A percentile compares a stretch with the other conserved stretches of the same genome.
Conservation (phyloP, 2,797 vertebrate genomes). For the Oceanodroma leucorhoa region DNA sequence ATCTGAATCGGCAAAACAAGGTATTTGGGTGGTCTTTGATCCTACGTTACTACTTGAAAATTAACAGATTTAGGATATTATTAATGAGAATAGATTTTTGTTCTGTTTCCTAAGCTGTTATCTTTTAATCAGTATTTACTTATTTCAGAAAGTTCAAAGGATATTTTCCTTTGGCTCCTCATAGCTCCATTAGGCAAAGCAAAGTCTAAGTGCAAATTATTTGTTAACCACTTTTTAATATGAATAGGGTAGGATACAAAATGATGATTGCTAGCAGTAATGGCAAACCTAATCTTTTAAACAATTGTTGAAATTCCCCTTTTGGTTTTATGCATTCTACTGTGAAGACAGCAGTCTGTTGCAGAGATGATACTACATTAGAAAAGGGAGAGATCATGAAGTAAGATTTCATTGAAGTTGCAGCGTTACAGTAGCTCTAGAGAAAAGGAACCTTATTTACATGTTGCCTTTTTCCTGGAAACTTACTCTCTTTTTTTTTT, state of each 20-base stretch:
- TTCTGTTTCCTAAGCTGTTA: neutral
- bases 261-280: neutral
- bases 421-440: neutral
- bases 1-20: slow-evolving; percentile 97
- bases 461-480: neutral
- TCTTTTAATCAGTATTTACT: neutral
- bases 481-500: neutral
- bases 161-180: neutral
- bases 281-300: neutral
- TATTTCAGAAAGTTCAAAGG: neutral
- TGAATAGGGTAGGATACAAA: neutral
- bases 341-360: neutral
- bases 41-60: neutral
- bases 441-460: neutral
- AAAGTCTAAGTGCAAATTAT: neutral
- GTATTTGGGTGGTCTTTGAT: slow-evolving; percentile 66
- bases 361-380: neutral
- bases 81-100: neutral
- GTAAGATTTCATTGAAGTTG: neutral
- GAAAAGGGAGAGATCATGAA: neutral
- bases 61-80: neutral
- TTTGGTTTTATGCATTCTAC: neutral
- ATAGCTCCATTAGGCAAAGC: neutral
- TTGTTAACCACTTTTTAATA: neutral
- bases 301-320: neutral